Conservation (phyloP, 2,888 invertebrate species). For the Clanis bilineata region DNA sequence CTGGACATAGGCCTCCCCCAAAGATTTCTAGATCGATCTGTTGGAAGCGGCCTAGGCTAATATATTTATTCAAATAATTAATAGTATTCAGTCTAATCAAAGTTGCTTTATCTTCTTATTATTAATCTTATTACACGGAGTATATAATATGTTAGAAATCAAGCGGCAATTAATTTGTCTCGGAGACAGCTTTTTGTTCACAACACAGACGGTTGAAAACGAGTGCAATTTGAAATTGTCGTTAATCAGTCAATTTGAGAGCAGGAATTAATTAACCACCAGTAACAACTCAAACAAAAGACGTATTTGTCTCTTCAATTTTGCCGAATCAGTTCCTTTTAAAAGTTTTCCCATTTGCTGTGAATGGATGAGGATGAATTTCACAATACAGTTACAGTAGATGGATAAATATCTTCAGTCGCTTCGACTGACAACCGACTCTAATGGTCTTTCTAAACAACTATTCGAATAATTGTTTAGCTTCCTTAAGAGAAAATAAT, state of each 20-base stretch:
- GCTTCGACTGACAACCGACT: conserved; percentile 19
- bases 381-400: conserved; percentile 30
- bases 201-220: not conserved
- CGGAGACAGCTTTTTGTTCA: not conserved
- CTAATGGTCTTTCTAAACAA: not conserved
- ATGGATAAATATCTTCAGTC: conserved; percentile 27
- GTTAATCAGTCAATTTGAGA: conserved; percentile 8
- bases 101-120: too few relatives aligned
- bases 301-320: conserved; percentile 17
- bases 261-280: conserved; percentile 13
- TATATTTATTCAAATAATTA: too few relatives aligned
- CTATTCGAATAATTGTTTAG: not conserved
- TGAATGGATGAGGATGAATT: conserved; percentile 35
- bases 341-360: conserved; percentile 41
- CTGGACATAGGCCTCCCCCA: too few relatives aligned
- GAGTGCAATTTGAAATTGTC: not conserved
- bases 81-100: too few relatives aligned
- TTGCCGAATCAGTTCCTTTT: conserved; percentile 13
- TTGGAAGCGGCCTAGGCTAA: too few relatives aligned
- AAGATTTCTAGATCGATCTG: too few relatives aligned
- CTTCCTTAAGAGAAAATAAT: not conserved
- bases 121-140: too few relatives aligned
- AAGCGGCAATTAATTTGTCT: not conserved
- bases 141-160: not conserved
- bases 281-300: conserved; percentile 8